Conservation (phyloP, 1,140 invertebrate genomes). For the Plectrocnemia conspersa region DNA sequence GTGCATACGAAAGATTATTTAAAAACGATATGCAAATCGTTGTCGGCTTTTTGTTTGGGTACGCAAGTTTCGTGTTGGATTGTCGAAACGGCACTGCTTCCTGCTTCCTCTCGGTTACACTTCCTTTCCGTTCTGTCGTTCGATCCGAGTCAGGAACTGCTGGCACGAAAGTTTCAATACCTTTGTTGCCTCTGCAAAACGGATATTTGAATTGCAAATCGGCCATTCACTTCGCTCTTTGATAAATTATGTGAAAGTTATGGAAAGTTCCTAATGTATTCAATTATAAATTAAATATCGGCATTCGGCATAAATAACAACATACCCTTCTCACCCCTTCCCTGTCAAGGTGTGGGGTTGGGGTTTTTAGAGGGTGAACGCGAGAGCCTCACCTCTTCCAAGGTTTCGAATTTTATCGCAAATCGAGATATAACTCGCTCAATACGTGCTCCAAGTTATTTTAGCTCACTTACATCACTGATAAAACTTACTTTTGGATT, state of each 20-base stretch:
- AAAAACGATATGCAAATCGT: not conserved
- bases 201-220: constrained; percentile 35
- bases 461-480: no score
- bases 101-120: not conserved
- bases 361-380: no score
- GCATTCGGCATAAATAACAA: constrained; percentile 25
- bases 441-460: no score
- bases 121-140: constrained; percentile 16
- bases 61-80: constrained; percentile 4
- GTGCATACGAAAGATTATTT: no score
- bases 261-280: constrained; percentile 28
- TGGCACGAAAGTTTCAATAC: constrained; percentile 27
- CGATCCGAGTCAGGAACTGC: constrained; percentile 4
- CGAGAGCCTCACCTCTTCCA: no score
- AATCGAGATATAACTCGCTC: no score
- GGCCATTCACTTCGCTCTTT: constrained; percentile 32
- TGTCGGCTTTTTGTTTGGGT: constrained; percentile 13
- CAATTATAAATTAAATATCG: constrained; percentile 33
- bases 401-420: no score
- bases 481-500: no score
- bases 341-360: no score
- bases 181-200: constrained; percentile 11
- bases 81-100: not conserved
- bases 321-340: no score
- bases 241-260: constrained; percentile 34